phyloP scores from a whole-genome alignment of 2,113 vertebrate species.

The Platycercus adscitus region DNA sequence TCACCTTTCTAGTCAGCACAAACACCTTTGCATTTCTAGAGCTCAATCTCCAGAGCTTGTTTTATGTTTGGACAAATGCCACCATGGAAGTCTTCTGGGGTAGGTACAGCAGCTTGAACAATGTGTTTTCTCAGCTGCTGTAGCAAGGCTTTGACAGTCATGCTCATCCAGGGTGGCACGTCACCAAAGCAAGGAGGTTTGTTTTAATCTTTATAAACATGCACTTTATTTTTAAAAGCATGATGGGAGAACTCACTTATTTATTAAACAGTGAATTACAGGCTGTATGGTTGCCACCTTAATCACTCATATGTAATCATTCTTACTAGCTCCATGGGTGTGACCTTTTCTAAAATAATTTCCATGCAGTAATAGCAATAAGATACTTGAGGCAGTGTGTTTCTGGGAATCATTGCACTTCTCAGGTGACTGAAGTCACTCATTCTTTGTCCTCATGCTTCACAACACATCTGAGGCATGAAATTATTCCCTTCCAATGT shows the following conservation, averaged over 20 bases:
- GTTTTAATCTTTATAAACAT: background rate
- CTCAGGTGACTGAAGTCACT: constrained; percentile 46
- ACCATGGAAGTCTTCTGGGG: background rate
- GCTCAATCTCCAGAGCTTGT: background rate
- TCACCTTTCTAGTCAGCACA: background rate
- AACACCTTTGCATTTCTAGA: background rate
- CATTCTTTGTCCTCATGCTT: constrained; percentile 36
- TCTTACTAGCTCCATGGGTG: background rate
- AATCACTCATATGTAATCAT: background rate
- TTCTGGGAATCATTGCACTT: constrained; percentile 37
- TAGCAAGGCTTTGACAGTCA: background rate
- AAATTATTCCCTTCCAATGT: constrained; percentile 47
- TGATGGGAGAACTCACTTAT: background rate
- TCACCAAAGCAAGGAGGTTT: background rate
- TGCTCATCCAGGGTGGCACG: background rate
- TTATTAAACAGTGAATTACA: constrained; percentile 7
- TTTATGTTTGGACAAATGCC: background rate
- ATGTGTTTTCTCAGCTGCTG: background rate
- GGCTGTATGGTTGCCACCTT: background rate
- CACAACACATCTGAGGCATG: constrained; percentile 33
- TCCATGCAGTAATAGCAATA: background rate
- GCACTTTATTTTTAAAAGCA: background rate
- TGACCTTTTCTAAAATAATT: constrained; percentile 49
- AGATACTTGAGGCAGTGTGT: background rate
- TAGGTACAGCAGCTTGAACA: background rate